Evolutionary conservation across 2,888 invertebrate genomes (phyloP).

Genomic region (Trichogramma dendrolimi): DNA sequence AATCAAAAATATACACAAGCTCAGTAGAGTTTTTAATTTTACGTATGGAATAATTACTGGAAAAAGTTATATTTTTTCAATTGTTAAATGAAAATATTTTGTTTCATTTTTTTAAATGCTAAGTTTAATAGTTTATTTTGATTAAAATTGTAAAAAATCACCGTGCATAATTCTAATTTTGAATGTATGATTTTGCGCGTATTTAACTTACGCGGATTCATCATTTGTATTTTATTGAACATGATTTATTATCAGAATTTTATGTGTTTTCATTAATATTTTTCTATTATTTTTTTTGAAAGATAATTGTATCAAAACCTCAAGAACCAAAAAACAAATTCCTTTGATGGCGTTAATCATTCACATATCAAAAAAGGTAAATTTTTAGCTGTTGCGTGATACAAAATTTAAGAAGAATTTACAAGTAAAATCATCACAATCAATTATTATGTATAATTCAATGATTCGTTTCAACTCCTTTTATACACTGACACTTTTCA

Average conservation of each 20-base stretch:
- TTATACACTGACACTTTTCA: too few relatives aligned
- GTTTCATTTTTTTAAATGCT: background rate
- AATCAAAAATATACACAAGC: constrained; percentile 25
- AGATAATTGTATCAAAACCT: background rate
- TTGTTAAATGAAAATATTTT: constrained; percentile 4
- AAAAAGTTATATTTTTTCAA: background rate
- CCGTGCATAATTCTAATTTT: constrained; percentile 20
- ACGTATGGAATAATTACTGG: too few relatives aligned
- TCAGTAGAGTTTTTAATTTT: constrained; percentile 10
- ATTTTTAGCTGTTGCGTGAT: constrained; percentile 3
- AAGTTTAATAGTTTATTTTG: constrained; percentile 3
- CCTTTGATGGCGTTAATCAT: constrained; percentile 30
- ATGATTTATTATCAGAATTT: background rate
- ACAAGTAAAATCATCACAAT: too few relatives aligned
- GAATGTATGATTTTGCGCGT: background rate
- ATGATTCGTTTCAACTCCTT: too few relatives aligned
- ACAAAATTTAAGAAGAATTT: too few relatives aligned
- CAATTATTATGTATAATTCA: too few relatives aligned
- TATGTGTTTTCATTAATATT: constrained; percentile 14
- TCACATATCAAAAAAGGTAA: constrained; percentile 32
- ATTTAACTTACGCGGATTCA: background rate
- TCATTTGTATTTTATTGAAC: constrained; percentile 12
- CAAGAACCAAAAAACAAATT: constrained; percentile 1
- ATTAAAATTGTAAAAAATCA: background rate
- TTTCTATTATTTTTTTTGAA: constrained; percentile 7